A percentile compares a stretch with the other conserved stretches of the same genome.
Conservation (phyloP, 2,797 vertebrate species). For the Geotrypetes seraphini region DNA sequence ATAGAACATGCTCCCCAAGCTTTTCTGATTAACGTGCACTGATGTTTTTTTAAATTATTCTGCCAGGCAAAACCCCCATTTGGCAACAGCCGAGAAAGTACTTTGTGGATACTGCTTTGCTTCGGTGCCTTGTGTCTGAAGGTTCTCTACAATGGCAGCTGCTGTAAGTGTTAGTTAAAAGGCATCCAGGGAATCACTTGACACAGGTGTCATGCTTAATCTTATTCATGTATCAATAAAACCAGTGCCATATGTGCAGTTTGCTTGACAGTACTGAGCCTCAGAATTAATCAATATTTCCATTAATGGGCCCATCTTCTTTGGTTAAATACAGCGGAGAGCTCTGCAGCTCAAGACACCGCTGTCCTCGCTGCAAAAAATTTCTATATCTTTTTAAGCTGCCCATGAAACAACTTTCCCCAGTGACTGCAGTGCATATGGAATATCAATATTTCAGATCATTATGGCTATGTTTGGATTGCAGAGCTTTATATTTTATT, state of each 20-base stretch:
- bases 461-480: neutral
- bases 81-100: conserved; percentile 40
- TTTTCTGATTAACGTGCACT: conserved; percentile 26
- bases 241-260: conserved; percentile 38
- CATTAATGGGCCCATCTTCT: conserved; percentile 47
- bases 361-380: neutral
- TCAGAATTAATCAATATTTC: conserved; percentile 45
- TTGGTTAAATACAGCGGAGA: conserved; percentile 4
- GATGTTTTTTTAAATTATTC: conserved; percentile 27
- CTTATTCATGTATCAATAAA: conserved; percentile 68
- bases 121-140: conserved; percentile 60
- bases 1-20: neutral
- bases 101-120: conserved; percentile 66
- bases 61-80: conserved; percentile 34
- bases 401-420: neutral
- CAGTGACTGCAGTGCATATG: neutral
- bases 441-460: neutral
- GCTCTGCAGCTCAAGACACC: neutral
- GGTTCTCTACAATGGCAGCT: conserved; percentile 70
- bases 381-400: conserved; percentile 3
- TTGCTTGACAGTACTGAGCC: conserved; percentile 39
- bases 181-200: conserved; percentile 43
- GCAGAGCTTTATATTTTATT: neutral
- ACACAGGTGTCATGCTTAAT: conserved; percentile 77
- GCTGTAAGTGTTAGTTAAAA: conserved; percentile 58